phyloP scores from a whole-genome alignment of 2,113 vertebrate species.

The Mellivora capensis region DNA sequence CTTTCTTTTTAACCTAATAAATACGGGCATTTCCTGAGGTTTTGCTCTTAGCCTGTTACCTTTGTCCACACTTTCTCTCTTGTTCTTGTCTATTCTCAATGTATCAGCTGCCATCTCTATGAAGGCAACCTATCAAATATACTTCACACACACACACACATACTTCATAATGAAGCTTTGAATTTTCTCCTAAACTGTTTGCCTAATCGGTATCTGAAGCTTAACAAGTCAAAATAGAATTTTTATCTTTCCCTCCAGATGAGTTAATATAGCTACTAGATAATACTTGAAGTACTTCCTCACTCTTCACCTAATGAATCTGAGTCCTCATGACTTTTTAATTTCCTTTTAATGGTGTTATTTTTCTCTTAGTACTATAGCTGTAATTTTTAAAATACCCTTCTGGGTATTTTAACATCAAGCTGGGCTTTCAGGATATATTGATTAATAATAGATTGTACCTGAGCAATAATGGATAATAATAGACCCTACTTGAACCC shows the following conservation, averaged over 20 bases:
- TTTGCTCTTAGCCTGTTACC: neutral
- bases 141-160: no score
- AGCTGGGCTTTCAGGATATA: neutral
- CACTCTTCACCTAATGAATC: neutral
- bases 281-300: slow-evolving; percentile 11
- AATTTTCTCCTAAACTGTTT: neutral
- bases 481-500: neutral
- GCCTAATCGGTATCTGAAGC: neutral
- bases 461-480: neutral
- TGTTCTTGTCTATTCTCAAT: neutral
- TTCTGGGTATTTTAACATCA: neutral
- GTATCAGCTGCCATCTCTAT: neutral
- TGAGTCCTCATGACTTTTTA: neutral
- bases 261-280: neutral
- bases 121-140: neutral
- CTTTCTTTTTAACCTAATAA: neutral
- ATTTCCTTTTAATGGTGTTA: neutral
- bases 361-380: slow-evolving; percentile 10
- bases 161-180: neutral
- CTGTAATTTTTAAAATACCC: neutral
- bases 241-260: neutral
- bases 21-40: neutral
- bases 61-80: neutral
- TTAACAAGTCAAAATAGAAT: neutral
- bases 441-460: neutral